Conservation (phyloP, 2,888 invertebrate species). For the Aspidiotus rigidus region DNA sequence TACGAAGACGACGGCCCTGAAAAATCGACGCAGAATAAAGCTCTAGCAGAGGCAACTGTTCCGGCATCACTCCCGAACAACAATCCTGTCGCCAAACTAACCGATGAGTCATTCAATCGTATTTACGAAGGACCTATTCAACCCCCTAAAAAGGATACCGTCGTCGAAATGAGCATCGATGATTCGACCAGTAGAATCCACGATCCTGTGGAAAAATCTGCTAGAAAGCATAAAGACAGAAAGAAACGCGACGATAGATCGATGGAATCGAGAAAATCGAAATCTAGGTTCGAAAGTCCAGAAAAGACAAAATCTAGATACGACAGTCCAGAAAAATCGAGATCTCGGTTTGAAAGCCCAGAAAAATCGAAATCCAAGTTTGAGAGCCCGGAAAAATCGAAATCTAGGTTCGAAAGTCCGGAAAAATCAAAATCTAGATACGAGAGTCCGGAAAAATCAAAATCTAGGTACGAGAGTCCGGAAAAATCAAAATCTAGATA, state of each 20-base stretch:
- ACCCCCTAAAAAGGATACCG: no score
- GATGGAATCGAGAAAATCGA: not conserved
- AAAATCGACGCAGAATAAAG: constrained; percentile 10
- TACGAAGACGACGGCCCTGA: constrained; percentile 35
- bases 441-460: no score
- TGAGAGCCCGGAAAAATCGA: not conserved
- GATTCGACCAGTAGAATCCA: not conserved
- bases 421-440: no score
- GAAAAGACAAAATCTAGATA: not conserved
- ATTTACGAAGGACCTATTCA: no score
- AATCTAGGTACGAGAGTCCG: not conserved
- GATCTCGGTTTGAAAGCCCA: not conserved
- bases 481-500: no score
- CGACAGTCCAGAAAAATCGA: not conserved
- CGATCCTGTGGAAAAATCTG: not conserved
- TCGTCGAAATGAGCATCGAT: not conserved
- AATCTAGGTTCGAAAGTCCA: not conserved
- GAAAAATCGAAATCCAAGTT: not conserved
- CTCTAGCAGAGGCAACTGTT: no score
- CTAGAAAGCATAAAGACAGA: constrained; percentile 7
- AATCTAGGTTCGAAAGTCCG: not conserved
- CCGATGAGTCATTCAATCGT: no score
- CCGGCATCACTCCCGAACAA: no score
- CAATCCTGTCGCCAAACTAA: no score
- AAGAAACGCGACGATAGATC: not conserved